phyloP scores from a whole-genome alignment of 1,140 invertebrate genomes.

The Bathynomus jamesi region DNA sequence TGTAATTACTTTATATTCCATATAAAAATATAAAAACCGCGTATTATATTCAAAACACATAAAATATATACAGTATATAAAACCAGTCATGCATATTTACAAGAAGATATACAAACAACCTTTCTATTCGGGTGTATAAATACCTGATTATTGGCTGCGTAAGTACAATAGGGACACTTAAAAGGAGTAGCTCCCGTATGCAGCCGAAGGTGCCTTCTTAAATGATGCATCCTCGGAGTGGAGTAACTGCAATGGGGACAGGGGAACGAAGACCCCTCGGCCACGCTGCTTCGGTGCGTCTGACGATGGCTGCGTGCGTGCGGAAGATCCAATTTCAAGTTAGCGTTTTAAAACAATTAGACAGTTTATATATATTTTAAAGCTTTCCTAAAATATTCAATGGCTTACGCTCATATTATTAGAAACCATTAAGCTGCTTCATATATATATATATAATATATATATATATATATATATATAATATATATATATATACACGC shows the following conservation, averaged over 20 bases:
- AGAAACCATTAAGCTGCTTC: background rate
- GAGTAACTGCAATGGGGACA: constrained; percentile 7
- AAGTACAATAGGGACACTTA: constrained; percentile 6
- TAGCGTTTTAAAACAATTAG: background rate
- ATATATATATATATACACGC: background rate
- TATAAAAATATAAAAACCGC: no score
- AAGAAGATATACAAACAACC: background rate
- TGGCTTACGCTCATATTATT: background rate
- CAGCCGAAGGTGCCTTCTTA: background rate
- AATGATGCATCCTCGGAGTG: background rate
- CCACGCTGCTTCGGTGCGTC: background rate
- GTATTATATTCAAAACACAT: no score
- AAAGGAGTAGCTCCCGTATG: constrained; percentile 2
- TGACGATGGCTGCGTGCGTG: background rate
- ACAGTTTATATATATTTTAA: background rate
- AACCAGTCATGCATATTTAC: background rate
- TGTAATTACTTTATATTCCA: no score
- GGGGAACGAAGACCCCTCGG: background rate
- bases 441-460: background rate
- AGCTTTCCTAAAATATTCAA: background rate
- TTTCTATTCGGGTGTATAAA: background rate
- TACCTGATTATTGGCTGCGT: constrained; percentile 9
- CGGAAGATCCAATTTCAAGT: background rate
- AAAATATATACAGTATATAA: background rate
- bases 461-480: background rate